These are phyloP conservation scores for Microctenopoma stevenorrisi DNA, from an alignment of 2,797 vertebrate species.

Conservation along the genomic window DNA sequence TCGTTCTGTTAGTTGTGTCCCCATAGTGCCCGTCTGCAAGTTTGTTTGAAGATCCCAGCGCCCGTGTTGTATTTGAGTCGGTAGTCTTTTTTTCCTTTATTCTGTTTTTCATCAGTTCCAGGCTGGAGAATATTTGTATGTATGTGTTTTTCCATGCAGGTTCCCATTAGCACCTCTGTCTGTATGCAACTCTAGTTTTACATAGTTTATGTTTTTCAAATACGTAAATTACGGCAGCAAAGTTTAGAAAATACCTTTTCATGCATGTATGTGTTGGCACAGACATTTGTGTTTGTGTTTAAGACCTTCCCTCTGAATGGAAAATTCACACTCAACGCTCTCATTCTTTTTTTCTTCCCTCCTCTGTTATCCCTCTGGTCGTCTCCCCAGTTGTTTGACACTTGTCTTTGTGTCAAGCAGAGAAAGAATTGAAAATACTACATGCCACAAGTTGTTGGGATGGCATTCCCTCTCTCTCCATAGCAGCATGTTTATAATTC, in stretches of 20 bases:
- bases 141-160: slow-evolving; percentile 4
- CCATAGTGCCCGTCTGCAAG: slow-evolving; percentile 86
- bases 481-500: slow-evolving; percentile 80
- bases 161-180: slow-evolving; percentile 4
- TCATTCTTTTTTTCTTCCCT: slow-evolving; percentile 64
- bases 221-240: slow-evolving; percentile 12
- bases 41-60: slow-evolving; percentile 99
- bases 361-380: slow-evolving; percentile 70
- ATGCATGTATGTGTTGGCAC: slow-evolving; percentile 29
- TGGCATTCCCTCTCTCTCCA: slow-evolving; percentile 61
- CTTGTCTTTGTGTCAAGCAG: slow-evolving; percentile 87
- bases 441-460: slow-evolving; percentile 79
- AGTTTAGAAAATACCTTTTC: slow-evolving; percentile 12
- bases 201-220: slow-evolving; percentile 36
- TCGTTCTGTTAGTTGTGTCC: slow-evolving; percentile 87
- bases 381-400: slow-evolving; percentile 86
- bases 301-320: slow-evolving; percentile 73
- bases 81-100: slow-evolving; percentile 57
- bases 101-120: slow-evolving; percentile 28
- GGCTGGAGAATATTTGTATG: slow-evolving; percentile 8
- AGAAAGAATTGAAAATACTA: slow-evolving; percentile 83
- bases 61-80: slow-evolving; percentile 82
- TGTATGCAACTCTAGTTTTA: background rate
- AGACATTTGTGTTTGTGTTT: slow-evolving; percentile 9
- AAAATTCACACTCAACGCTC: slow-evolving; percentile 85